Base-by-base conservation (phyloP, 2,797 vertebrate species). In the Acrossocheilus wenchowensis region DNA sequence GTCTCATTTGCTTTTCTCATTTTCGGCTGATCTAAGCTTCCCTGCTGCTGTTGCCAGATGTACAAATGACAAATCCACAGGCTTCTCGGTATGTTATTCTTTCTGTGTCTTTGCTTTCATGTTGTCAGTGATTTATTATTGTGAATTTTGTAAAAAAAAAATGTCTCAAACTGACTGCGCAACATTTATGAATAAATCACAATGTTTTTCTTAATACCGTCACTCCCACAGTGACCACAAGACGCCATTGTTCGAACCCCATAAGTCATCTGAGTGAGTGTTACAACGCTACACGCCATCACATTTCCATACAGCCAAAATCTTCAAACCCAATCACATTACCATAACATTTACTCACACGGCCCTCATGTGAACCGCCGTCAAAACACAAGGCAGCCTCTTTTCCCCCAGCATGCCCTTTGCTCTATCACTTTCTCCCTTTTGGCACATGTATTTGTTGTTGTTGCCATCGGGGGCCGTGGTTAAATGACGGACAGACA, bases 401-500 rank as follows among this genome's bases (percentile, higher is more conserved):
- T 90, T 90, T 83, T 74, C 91, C 90, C 91, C 93, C 81, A 23
- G 48, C 39, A 9, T 50, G 39, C 48, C 81, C 86, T 80, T 54
- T 78, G 85, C 89, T 86, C 83, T 9, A 54, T 68, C 60, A 72
- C 82, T 78, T 73, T 83, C 74, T 74, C 74, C 78, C 75, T 60
- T 73, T 52, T 75, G 60, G 78, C 78, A 80, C 84, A 86, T 80
- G 84, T 73, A 80, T 66, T 50, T 84, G 74, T 84, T 90, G 91
- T 94, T 94, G 91, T 93, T 94, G 92, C 92, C 91, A 92, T 87
- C n/a, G 87, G 91, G 93, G 92, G 93, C 92, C 90, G 90, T 88
- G 82, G 90, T 90, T 91, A 88, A 90, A 90, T 89, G 89, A 81
- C 41, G 5, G 72, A 93, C 92, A 95, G 95, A 96, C 94, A 92